Evolutionary conservation across 2,113 vertebrate species (phyloP), one percentile per base, ranked within the genome.

Genomic region (Calyptomena viridis): DNA sequence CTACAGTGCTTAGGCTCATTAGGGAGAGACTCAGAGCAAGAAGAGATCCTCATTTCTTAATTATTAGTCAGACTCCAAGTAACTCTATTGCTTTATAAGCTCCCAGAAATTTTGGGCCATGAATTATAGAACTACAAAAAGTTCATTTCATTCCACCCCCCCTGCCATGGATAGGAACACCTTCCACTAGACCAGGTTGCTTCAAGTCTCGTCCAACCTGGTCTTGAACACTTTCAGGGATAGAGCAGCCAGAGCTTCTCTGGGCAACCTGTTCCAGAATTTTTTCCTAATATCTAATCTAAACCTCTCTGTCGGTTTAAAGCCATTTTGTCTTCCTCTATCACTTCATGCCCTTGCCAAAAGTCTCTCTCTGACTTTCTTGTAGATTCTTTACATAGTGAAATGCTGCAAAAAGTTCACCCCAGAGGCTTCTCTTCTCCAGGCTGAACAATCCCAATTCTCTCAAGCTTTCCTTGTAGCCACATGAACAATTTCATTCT

Each of bases 161-260:
- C 18, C 22, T 63, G 3, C 5, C 6, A 8, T 6, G 7, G 21
- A 1, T 9, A 53, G 5, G 6, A 5, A 28, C 5, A 62, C 3
- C 6, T 84, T 37, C 21, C 35, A 23, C 25, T 33, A 13, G 2
- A 2, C 24, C 40, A 62, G 7, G 30, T 1, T 13, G 4, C 6
- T 62, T 35, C 30, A 42, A 62, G 4, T 14, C 8, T 22, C 0
- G 0, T 37, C 14, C 22, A 33, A 2, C 4, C 1, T 19, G 18
- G 12, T 10, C 7, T 37, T 10, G 30, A 8, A 20, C 5, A 49
- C 6, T 42, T 37, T 18, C 56, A 49, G 25, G 5, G 12, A 33
- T 4, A 2, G 7, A 2, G 4, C 9, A 56, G 6, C 9, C 35
- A 49, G 40, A 49, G 14, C 10, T 49, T 3, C 49, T 49, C 49